Conservation (phyloP, 2,797 vertebrate species). For the Chanos chanos region DNA sequence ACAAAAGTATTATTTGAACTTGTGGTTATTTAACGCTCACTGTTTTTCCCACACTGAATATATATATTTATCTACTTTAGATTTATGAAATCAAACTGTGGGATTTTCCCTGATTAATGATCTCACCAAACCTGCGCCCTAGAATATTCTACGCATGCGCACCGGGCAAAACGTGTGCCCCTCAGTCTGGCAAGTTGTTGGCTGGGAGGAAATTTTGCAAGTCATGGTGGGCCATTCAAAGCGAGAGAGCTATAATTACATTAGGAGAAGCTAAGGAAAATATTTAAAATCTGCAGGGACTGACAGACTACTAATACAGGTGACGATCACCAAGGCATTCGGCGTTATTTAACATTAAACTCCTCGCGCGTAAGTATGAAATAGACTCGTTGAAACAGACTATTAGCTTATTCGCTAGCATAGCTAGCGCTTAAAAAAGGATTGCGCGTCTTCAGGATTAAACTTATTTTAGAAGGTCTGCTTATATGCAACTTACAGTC, state of each 20-base stretch:
- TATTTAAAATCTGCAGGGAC: conserved; percentile 39
- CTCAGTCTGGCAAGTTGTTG: conserved; percentile 73
- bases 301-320: conserved; percentile 16
- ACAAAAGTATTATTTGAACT: too few species aligned
- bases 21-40: too few species aligned
- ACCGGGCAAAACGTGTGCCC: conserved; percentile 67
- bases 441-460: background rate
- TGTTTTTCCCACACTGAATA: too few species aligned
- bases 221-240: conserved; percentile 82
- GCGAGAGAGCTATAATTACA: conserved; percentile 56
- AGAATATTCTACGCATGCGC: conserved; percentile 83
- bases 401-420: conserved; percentile 19
- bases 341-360: conserved; percentile 37
- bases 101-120: conserved; percentile 34
- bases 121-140: conserved; percentile 48
- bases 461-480: too few species aligned
- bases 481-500: too few species aligned
- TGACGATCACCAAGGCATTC: conserved; percentile 43
- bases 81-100: too few species aligned
- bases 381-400: conserved; percentile 29
- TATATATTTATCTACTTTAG: too few species aligned
- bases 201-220: conserved; percentile 72
- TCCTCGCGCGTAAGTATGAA: conserved; percentile 66
- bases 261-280: conserved; percentile 40
- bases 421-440: conserved; percentile 32